Evolutionary conservation across 2,888 invertebrate species (phyloP).

Genomic region (Pristionchus exspectatus): DNA sequence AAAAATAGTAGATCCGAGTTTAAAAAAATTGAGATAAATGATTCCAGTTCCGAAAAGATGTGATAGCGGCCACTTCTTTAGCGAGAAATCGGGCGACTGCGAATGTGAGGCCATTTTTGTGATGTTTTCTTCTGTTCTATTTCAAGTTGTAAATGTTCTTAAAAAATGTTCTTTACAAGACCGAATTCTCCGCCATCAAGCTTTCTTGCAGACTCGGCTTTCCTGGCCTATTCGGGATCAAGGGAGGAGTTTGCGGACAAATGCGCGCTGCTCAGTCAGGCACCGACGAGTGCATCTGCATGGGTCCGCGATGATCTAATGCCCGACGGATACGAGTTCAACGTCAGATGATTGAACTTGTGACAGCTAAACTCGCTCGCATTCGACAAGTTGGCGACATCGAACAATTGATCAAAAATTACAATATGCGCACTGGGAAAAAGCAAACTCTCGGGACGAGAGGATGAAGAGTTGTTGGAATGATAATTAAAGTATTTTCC

Average conservation of each 20-base stretch:
- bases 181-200: not conserved
- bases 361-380: too few species aligned
- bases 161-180: too few species aligned
- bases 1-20: not conserved
- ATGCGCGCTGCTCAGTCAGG: not conserved
- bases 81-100: not conserved
- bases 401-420: too few species aligned
- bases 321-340: not conserved
- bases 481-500: too few species aligned
- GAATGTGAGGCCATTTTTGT: not conserved
- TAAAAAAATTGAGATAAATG: not conserved
- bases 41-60: not conserved
- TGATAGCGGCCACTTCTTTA: not conserved
- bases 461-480: too few species aligned
- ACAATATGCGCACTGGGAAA: too few species aligned
- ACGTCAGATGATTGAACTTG: not conserved
- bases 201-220: not conserved
- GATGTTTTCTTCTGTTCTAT: not conserved
- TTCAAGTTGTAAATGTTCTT: too few species aligned
- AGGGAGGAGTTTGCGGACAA: not conserved
- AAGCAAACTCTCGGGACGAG: too few species aligned
- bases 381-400: too few species aligned
- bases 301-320: not conserved
- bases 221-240: not conserved
- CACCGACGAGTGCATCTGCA: not conserved